Conservation (phyloP, 2,113 vertebrate species). For the Onychostoma macrolepis region DNA sequence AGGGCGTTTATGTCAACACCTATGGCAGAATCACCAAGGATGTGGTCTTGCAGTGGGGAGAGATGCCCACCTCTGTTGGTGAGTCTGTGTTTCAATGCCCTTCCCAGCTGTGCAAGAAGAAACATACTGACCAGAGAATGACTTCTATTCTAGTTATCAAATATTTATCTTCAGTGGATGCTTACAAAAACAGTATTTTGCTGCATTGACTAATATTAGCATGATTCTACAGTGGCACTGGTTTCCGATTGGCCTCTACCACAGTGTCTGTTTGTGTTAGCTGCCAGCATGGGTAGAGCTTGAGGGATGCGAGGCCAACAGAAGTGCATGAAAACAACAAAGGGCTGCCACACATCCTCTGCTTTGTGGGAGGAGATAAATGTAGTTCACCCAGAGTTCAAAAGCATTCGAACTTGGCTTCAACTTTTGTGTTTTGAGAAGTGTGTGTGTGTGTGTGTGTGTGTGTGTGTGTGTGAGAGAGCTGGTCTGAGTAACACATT, state of each 20-base stretch:
- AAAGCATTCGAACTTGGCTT: background rate
- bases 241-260: background rate
- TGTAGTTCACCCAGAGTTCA: conserved; percentile 39
- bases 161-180: background rate
- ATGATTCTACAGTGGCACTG: background rate
- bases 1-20: conserved; percentile 97
- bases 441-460: background rate
- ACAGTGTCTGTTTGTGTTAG: background rate
- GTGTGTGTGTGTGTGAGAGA: background rate
- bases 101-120: background rate
- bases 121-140: background rate
- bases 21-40: conserved; percentile 99
- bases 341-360: conserved; percentile 4
- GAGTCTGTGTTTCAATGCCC: conserved; percentile 59
- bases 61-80: conserved; percentile 99
- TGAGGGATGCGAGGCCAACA: background rate
- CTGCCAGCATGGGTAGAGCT: conserved; percentile 19
- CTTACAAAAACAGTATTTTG: background rate
- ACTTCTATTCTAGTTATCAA: background rate
- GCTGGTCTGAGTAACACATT: background rate
- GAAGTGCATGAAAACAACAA: conserved; percentile 14
- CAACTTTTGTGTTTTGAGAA: conserved; percentile 1
- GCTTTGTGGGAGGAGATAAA: conserved; percentile 10
- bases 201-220: background rate
- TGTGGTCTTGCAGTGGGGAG: conserved; percentile 98